phyloP scores from a whole-genome alignment of 2,797 vertebrate genomes.

The Cuculus canorus region DNA sequence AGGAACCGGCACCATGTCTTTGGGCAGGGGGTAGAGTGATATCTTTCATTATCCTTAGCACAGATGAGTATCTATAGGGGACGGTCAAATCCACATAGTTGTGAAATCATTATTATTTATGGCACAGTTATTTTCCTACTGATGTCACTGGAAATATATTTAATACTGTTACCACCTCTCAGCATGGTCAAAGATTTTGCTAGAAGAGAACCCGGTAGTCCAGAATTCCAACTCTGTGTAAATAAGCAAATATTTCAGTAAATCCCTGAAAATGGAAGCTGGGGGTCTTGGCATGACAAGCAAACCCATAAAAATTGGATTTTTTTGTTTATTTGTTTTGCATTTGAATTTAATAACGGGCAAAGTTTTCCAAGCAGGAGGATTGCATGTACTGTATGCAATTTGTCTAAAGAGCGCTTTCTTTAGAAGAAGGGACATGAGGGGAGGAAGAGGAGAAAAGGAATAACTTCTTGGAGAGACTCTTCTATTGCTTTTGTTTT shows the following conservation, averaged over 20 bases:
- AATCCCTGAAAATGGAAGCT: slow-evolving; percentile 42
- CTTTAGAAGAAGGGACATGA: background rate
- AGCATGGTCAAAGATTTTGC: background rate
- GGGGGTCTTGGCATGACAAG: slow-evolving; percentile 24
- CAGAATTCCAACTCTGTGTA: slow-evolving; percentile 7
- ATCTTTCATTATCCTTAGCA: background rate
- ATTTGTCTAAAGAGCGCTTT: background rate
- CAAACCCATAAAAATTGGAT: slow-evolving; percentile 41
- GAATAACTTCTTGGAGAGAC: background rate
- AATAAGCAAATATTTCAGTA: slow-evolving; percentile 54
- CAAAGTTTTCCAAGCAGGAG: slow-evolving; percentile 12
- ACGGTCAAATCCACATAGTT: background rate
- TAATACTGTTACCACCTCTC: background rate
- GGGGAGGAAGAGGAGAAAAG: background rate
- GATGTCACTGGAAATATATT: slow-evolving; percentile 18
- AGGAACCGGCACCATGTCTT: background rate
- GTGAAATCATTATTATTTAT: background rate
- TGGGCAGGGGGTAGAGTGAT: background rate
- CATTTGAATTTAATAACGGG: slow-evolving; percentile 47
- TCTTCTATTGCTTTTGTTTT: background rate
- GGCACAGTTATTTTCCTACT: background rate
- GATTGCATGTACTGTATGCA: background rate
- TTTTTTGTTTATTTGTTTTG: slow-evolving; percentile 7
- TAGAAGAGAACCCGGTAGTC: background rate
- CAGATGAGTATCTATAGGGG: background rate